These are phyloP conservation scores for Andrena trimmerana DNA, from an alignment of 2,888 invertebrate species.

Conservation along the genomic window DNA sequence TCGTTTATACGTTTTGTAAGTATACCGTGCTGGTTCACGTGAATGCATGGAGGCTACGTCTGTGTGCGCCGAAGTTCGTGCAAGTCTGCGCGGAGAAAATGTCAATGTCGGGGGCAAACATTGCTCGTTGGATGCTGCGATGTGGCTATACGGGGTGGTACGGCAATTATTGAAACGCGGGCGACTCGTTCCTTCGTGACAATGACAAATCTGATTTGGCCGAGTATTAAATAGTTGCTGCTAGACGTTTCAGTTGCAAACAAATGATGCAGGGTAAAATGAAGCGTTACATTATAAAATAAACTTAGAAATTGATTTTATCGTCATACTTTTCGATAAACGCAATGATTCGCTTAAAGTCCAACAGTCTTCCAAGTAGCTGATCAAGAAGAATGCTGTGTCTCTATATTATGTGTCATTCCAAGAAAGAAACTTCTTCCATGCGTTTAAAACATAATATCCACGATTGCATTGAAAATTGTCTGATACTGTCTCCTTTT, in stretches of 20 bases:
- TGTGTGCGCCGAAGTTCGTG: constrained; percentile 33
- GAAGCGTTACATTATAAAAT: neutral
- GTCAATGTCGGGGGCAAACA: constrained; percentile 65
- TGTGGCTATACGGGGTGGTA: constrained; percentile 18
- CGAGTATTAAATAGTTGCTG: neutral
- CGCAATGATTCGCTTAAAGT: neutral
- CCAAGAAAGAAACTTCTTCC: neutral
- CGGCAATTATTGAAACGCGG: constrained; percentile 19
- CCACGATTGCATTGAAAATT: neutral
- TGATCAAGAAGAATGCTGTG: neutral
- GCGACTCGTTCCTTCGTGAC: neutral
- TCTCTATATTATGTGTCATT: neutral
- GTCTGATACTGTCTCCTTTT: neutral
- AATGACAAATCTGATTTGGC: neutral
- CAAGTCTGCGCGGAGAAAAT: constrained; percentile 61
- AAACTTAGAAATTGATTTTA: neutral
- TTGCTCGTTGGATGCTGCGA: constrained; percentile 49
- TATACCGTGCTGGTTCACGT: neutral
- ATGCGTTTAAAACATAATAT: neutral
- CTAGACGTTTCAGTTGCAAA: neutral
- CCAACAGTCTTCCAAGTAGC: neutral
- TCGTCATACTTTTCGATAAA: neutral
- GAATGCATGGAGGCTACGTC: constrained; percentile 30
- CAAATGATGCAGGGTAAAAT: neutral
- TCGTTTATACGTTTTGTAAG: constrained; percentile 40